A percentile compares a stretch with the other conserved stretches of the same genome.
Conservation (phyloP, 2,888 invertebrate species). For the Standfussiana lucernea region DNA sequence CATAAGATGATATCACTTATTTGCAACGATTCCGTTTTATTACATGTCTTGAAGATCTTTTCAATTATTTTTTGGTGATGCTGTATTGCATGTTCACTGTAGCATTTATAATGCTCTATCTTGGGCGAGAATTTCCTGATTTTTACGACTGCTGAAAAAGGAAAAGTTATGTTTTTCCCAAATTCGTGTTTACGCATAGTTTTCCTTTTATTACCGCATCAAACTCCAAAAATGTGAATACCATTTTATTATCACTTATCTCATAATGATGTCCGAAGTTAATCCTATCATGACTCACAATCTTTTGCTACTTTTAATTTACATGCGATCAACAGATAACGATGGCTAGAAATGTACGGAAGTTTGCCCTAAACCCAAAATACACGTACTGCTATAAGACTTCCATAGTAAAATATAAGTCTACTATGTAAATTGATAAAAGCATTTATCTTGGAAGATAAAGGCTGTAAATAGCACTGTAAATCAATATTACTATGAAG, state of each 20-base stretch:
- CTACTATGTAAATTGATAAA: conserved; percentile 2
- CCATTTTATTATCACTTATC: conserved; percentile 12
- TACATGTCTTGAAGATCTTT: background rate
- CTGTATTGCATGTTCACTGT: background rate
- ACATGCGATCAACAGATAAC: conserved; percentile 15
- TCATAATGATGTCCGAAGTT: conserved; percentile 3
- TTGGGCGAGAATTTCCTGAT: background rate
- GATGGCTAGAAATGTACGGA: background rate
- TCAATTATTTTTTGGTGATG: background rate
- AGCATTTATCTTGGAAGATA: background rate
- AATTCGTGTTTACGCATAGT: background rate
- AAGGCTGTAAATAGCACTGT: conserved; percentile 1
- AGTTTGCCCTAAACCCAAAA: conserved; percentile 14
- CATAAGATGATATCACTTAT: conserved; percentile 2
- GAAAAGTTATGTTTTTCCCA: background rate
- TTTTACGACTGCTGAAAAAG: background rate
- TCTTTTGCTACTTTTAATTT: background rate
- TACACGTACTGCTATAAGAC: conserved; percentile 11
- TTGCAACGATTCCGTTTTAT: background rate
- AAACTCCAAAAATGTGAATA: conserved; percentile 12
- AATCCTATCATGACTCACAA: background rate
- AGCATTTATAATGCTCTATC: background rate
- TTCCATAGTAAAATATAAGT: background rate
- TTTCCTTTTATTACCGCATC: background rate
- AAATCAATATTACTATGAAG: conserved; percentile 12